phyloP scores from a whole-genome alignment of 2,797 vertebrate species.

The Amniataba percoides region DNA sequence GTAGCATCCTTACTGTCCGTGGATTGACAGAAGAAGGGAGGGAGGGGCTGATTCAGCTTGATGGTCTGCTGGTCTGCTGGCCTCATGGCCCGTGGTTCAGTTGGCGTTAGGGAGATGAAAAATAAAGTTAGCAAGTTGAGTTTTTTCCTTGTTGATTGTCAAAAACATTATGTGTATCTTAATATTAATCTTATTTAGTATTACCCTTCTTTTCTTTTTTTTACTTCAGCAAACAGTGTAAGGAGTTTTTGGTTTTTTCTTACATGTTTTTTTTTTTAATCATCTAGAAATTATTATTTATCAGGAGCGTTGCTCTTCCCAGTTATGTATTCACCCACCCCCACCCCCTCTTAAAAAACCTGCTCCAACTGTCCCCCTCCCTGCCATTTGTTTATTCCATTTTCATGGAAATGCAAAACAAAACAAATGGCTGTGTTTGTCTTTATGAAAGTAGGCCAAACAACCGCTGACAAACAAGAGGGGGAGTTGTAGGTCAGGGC shows the following conservation, averaged over 20 bases:
- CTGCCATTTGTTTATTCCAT: conserved; percentile 75
- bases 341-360: neutral
- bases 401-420: conserved; percentile 85
- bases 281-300: conserved; percentile 5
- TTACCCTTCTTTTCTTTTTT: neutral
- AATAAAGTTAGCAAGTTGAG: conserved; percentile 4
- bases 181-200: neutral
- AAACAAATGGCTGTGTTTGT: conserved; percentile 84
- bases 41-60: conserved; percentile 58
- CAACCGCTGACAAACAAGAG: conserved; percentile 83
- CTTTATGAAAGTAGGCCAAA: conserved; percentile 88
- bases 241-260: neutral
- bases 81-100: conserved; percentile 42
- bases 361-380: conserved; percentile 52
- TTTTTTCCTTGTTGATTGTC: neutral
- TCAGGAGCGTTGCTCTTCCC: conserved; percentile 10
- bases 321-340: neutral
- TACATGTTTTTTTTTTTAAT: neutral
- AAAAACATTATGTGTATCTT: neutral
- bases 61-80: conserved; percentile 54
- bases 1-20: conserved; percentile 79
- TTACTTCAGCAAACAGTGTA: neutral
- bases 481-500: conserved; percentile 83
- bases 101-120: conserved; percentile 43
- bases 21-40: conserved; percentile 44